phyloP scores from a whole-genome alignment of 2,888 invertebrate species.

The Antheraea assamensis region DNA sequence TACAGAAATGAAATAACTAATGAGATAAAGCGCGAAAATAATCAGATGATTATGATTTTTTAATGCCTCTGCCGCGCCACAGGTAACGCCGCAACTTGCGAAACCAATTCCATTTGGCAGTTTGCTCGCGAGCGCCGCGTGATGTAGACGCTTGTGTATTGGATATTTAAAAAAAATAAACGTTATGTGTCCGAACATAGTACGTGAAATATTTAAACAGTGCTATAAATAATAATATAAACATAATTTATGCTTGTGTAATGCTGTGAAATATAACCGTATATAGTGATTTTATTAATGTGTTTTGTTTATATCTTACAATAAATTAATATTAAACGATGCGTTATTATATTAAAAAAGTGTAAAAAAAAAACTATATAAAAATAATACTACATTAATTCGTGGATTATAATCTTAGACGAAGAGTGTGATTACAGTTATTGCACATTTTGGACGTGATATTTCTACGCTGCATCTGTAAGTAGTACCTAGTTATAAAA shows the following conservation, averaged over 20 bases:
- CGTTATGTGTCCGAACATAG: constrained; percentile 17
- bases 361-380: neutral
- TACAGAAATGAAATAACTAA: constrained; percentile 24
- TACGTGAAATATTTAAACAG: constrained; percentile 18
- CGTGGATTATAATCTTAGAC: neutral
- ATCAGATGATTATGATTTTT: constrained; percentile 22
- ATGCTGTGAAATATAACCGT: constrained; percentile 17
- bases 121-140: constrained; percentile 37
- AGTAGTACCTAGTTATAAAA: neutral
- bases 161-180: constrained; percentile 3
- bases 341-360: neutral
- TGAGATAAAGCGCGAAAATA: constrained; percentile 30
- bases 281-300: neutral
- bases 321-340: neutral
- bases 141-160: constrained; percentile 37
- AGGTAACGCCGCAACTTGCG: constrained; percentile 28
- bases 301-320: constrained; percentile 3
- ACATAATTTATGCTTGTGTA: neutral
- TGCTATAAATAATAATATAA: neutral
- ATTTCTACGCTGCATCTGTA: neutral
- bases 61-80: constrained; percentile 47
- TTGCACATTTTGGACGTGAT: neutral
- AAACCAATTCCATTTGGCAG: constrained; percentile 32
- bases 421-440: neutral
- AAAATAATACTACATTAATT: neutral